Conservation (phyloP, 2,113 vertebrate genomes). For the Arenaria interpres region DNA sequence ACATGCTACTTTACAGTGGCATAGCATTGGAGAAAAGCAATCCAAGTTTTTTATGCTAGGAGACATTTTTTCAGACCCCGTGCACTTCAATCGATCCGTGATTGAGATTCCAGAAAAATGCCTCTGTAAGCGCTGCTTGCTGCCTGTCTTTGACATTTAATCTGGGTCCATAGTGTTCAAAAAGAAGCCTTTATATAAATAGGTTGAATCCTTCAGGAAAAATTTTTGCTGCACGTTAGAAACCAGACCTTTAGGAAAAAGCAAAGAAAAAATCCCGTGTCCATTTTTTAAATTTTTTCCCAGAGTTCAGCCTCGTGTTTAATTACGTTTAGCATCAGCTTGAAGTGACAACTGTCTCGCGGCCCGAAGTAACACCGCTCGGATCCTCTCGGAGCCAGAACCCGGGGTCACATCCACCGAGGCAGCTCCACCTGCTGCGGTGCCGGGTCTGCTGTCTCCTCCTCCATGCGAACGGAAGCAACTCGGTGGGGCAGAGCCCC, state of each 20-base stretch:
- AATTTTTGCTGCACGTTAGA: constrained; percentile 1
- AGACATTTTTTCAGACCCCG: constrained; percentile 81
- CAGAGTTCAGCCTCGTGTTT: not conserved
- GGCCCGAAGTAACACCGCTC: not conserved
- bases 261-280: constrained; percentile 24
- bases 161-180: constrained; percentile 78
- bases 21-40: constrained; percentile 86
- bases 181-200: constrained; percentile 62
- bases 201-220: constrained; percentile 25
- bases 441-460: constrained; percentile 37
- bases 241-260: not conserved
- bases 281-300: constrained; percentile 38
- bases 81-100: constrained; percentile 75
- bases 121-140: constrained; percentile 76
- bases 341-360: constrained; percentile 2
- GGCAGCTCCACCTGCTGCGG: constrained; percentile 71
- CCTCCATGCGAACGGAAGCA: constrained; percentile 39
- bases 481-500: constrained; percentile 40
- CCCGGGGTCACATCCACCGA: constrained; percentile 3
- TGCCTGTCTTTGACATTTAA: constrained; percentile 84
- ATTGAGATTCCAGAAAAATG: constrained; percentile 77
- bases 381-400: constrained; percentile 8
- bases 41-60: constrained; percentile 84
- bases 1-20: constrained; percentile 90
- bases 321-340: not conserved